phyloP scores from a whole-genome alignment of 2,113 vertebrate species.

The Typhlomys cinereus region DNA sequence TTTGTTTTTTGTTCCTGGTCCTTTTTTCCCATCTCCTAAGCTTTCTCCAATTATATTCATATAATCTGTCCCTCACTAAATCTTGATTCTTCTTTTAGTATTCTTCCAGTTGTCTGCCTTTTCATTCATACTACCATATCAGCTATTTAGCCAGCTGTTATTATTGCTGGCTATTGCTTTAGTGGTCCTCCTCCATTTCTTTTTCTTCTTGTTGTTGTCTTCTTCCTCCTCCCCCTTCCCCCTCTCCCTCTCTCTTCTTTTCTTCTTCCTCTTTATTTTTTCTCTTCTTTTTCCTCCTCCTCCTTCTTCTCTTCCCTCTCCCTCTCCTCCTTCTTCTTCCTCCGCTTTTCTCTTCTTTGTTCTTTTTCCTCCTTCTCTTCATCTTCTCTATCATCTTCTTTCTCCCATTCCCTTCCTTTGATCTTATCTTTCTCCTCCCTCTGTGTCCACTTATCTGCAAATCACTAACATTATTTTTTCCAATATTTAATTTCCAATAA shows the following conservation, averaged over 20 bases:
- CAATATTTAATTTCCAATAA: background rate
- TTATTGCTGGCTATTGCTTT: background rate
- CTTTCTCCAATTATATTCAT: background rate
- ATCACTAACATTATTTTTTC: background rate
- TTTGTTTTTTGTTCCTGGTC: background rate
- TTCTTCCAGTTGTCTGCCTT: background rate
- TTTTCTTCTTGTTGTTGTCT: background rate
- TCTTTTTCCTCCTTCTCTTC: too few relatives aligned
- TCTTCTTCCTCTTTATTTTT: background rate
- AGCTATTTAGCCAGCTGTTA: background rate
- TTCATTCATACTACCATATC: background rate
- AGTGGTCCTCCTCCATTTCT: background rate
- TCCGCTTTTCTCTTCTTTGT: too few relatives aligned
- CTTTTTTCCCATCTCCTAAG: background rate
- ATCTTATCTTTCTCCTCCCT: background rate
- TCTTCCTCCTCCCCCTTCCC: too few relatives aligned
- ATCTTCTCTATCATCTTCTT: background rate
- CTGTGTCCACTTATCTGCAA: background rate
- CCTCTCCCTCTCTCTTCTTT: too few relatives aligned
- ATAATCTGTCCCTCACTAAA: background rate
- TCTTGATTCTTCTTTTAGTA: background rate
- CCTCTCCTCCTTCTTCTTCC: background rate
- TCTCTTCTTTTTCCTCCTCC: background rate
- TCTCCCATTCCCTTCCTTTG: too few relatives aligned
- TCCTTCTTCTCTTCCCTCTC: background rate